Percentiles rank a stretch among this genome's conserved stretches.
Conservation (phyloP, 2,113 vertebrate species). For the Orycteropus afer region DNA sequence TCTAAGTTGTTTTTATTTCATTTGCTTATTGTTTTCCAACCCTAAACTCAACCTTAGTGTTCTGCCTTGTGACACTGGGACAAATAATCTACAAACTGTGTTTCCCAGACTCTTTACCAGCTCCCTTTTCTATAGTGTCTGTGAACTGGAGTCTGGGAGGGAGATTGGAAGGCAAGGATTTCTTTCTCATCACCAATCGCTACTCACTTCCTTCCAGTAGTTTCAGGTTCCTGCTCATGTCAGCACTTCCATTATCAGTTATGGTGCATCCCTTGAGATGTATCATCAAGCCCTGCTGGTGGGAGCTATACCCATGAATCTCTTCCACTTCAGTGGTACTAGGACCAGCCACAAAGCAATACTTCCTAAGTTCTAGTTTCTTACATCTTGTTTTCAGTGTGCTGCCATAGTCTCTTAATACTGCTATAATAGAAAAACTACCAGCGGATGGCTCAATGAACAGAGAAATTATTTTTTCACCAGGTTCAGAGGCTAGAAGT, state of each 20-base stretch:
- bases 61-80: not conserved
- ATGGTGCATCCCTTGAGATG: not conserved
- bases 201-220: not conserved
- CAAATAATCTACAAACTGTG: not conserved
- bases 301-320: accelerated
- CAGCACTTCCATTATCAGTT: not conserved
- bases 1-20: not conserved
- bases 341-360: not conserved
- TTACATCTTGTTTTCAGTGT: not conserved
- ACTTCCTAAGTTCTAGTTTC: not conserved
- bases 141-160: not conserved
- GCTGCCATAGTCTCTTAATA: not conserved
- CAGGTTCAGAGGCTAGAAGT: not conserved
- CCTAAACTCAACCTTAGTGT: not conserved
- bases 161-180: not conserved
- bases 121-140: not conserved
- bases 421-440: not conserved
- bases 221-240: not conserved
- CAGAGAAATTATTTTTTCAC: not conserved
- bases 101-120: not conserved
- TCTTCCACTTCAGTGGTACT: too few species aligned
- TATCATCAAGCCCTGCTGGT: not conserved
- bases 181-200: not conserved
- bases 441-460: not conserved
- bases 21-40: not conserved